Evolutionary conservation across 2,797 vertebrate species (phyloP).

Genomic region (Hybognathus amarus): DNA sequence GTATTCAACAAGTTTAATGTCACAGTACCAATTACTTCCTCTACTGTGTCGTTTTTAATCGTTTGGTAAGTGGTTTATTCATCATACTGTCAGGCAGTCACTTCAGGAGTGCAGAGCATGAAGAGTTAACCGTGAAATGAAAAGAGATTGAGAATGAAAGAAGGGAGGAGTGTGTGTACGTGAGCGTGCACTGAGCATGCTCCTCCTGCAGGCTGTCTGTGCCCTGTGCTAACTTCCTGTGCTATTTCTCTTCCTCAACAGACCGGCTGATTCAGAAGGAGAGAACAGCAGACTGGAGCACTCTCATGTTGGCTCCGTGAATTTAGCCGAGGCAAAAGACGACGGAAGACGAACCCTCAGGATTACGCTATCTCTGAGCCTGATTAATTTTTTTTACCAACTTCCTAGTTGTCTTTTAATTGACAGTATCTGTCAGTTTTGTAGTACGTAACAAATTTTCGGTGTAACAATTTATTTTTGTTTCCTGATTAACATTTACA

Average conservation of each 20-base stretch:
- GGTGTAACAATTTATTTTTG: slow-evolving; percentile 4
- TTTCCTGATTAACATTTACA: slow-evolving; percentile 37
- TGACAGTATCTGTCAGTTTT: slow-evolving; percentile 40
- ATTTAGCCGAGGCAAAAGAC: slow-evolving; percentile 28
- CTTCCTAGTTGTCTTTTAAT: slow-evolving; percentile 15
- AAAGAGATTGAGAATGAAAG: slow-evolving; percentile 55
- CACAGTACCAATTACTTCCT: not conserved
- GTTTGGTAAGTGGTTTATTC: not conserved
- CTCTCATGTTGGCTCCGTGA: slow-evolving; percentile 8
- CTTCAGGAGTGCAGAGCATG: slow-evolving; percentile 12
- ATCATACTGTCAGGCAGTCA: slow-evolving; percentile 23
- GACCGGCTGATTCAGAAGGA: slow-evolving; percentile 59
- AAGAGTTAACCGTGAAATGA: slow-evolving; percentile 69
- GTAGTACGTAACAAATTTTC: not conserved
- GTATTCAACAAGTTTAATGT: not conserved
- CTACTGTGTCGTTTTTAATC: not conserved
- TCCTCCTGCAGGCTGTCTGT: slow-evolving; percentile 54
- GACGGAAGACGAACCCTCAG: not conserved
- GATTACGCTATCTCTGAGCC: slow-evolving; percentile 15
- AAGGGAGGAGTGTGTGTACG: slow-evolving; percentile 47
- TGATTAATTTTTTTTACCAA: slow-evolving; percentile 13
- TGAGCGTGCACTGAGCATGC: slow-evolving; percentile 72
- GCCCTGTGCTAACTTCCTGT: slow-evolving; percentile 78
- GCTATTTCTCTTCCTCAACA: slow-evolving; percentile 74
- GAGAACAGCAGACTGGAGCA: slow-evolving; percentile 44